Base-by-base conservation (phyloP, 2,113 vertebrate species). In the Cephalopholis sonnerati region DNA sequence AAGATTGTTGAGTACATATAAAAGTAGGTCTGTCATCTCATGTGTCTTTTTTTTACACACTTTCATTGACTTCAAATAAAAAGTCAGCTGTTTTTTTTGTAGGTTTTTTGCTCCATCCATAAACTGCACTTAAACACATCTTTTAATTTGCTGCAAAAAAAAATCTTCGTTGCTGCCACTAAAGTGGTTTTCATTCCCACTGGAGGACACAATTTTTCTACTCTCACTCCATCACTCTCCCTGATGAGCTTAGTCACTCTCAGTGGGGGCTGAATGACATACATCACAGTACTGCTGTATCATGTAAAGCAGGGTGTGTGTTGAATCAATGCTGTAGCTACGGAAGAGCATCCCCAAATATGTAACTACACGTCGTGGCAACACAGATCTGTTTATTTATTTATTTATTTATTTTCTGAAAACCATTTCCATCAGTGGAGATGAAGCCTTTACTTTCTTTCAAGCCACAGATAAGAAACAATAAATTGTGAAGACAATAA, bases 21-120 rank as follows among this genome's bases (percentile, higher is more conserved):
- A 29, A 86, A 77, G 66, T 51, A 17, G 48, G 48, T 70, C 57
- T 48, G 8, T 75, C 83, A 59, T 53, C 75, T 48, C 76, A 8
- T n/a, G 44, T 65, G 27, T n/a, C 36, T 24, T 73, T 50, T 50
- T 36, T 13, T 22, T 50, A 64, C 50, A 65, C 50, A 65, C 62
- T 72, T 46, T 25, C 29, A 24, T 7, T 27, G 27, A 29, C 10
- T 0, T 39, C 54, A 27, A 2, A 36, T 54, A 29, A 39, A 46
- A 65, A 41, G 22, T 55, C 27, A 32, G 41, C 17, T 22, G 9
- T 12, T 29, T 27, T 62, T 27, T 25, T 15, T n/a, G 5, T 54
- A n/a, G 8, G 12, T 64, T 57, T 13, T 54, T 41, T 12, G 20
- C 20, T 9, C 22, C n/a, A 32, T 48, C 70, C 7, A n/a, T 41